A percentile compares a stretch with the other conserved stretches of the same genome.
Evolutionary conservation across 2,797 vertebrate species (phyloP).

Genomic region (Falco cherrug): DNA sequence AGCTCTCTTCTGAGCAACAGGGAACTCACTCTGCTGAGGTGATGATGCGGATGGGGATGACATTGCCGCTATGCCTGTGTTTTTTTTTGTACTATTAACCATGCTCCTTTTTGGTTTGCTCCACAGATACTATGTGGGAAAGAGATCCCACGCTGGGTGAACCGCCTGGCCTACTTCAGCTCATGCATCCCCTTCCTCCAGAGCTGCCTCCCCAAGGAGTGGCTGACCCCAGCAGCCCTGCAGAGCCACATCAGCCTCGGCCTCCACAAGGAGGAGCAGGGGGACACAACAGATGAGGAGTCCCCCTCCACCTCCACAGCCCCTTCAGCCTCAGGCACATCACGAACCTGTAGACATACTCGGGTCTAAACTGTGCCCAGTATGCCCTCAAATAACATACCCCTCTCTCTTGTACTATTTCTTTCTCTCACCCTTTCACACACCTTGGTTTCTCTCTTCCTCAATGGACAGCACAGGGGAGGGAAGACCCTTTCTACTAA

Average conservation of each 20-base stretch:
- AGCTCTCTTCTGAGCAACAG: neutral
- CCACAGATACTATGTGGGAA: conserved; percentile 88
- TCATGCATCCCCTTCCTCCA: conserved; percentile 95
- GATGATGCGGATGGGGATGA: neutral
- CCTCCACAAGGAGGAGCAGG: conserved; percentile 88
- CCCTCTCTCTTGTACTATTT: neutral
- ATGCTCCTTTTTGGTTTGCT: neutral
- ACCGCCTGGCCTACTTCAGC: conserved; percentile 94
- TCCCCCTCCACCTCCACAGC: conserved; percentile 80
- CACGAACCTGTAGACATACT: conserved; percentile 89
- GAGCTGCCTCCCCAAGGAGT: conserved; percentile 93
- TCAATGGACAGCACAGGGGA: neutral
- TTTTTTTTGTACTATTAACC: neutral
- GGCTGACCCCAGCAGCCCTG: conserved; percentile 92
- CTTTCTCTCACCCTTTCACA: neutral
- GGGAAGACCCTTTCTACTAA: neutral
- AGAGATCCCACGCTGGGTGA: conserved; percentile 95
- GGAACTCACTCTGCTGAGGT: neutral
- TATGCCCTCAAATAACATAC: neutral
- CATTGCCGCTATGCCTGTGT: neutral
- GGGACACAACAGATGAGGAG: conserved; percentile 86
- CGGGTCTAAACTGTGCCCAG: conserved; percentile 79
- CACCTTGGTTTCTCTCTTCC: neutral
- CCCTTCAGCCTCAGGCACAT: conserved; percentile 78
- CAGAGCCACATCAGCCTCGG: conserved; percentile 94